These are phyloP conservation scores for Leucopsar rothschildi DNA, from an alignment of 2,113 vertebrate genomes.

Conservation along the genomic window DNA sequence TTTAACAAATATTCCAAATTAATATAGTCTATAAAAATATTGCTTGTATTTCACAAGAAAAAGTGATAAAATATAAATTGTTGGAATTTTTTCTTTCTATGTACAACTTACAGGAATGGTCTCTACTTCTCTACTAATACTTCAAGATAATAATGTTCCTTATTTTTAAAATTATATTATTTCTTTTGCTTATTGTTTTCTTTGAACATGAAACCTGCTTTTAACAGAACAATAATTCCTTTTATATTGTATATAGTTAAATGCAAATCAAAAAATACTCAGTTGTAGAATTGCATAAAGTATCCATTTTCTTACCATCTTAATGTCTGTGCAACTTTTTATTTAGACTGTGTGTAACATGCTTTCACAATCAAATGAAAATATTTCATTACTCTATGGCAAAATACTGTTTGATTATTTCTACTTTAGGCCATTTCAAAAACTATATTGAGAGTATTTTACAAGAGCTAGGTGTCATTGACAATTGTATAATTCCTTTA, in stretches of 20 bases:
- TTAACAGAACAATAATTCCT: background rate
- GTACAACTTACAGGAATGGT: background rate
- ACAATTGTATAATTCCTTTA: background rate
- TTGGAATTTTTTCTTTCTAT: background rate
- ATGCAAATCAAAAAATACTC: background rate
- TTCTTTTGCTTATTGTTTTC: background rate
- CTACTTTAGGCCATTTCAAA: background rate
- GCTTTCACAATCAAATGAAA: background rate
- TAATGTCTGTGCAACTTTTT: background rate
- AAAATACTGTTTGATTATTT: background rate
- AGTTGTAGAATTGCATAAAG: background rate
- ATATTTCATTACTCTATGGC: background rate
- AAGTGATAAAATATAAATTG: background rate
- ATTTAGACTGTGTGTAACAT: background rate
- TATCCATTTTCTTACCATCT: background rate
- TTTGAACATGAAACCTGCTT: background rate
- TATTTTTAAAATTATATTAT: background rate
- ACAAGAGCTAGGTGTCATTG: background rate
- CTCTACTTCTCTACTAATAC: background rate
- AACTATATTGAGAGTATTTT: background rate
- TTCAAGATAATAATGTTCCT: background rate
- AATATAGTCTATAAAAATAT: background rate
- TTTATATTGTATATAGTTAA: background rate
- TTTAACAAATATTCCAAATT: background rate
- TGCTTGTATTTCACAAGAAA: background rate